A percentile compares a stretch with the other conserved stretches of the same genome.
Evolutionary conservation across 2,888 invertebrate genomes (phyloP).

Genomic region (Hydraecia micacea): DNA sequence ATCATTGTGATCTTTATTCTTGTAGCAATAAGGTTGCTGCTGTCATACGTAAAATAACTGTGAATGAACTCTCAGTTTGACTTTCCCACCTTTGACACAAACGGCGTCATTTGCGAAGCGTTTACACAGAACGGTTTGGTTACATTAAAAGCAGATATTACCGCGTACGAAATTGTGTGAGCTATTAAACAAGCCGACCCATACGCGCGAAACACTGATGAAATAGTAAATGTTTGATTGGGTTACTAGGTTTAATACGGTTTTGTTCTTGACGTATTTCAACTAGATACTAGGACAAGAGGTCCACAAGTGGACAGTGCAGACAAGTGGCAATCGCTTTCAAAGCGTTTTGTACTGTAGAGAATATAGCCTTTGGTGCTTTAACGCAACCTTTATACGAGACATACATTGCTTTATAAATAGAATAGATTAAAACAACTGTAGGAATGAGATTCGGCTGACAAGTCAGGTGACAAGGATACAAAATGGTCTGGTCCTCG

Average conservation of each 20-base stretch:
- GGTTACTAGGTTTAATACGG: background rate
- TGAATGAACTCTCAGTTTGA: background rate
- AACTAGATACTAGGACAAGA: background rate
- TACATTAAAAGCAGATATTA: slow-evolving; percentile 33
- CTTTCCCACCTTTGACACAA: slow-evolving; percentile 35
- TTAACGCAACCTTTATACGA: too few species aligned
- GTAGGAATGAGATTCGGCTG: too few species aligned
- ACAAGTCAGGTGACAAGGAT: too few species aligned
- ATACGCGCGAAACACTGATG: slow-evolving; percentile 6
- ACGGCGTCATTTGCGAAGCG: slow-evolving; percentile 1
- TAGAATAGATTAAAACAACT: too few species aligned
- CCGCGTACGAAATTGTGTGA: slow-evolving; percentile 33
- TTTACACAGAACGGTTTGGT: slow-evolving; percentile 16
- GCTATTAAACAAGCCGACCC: slow-evolving; percentile 26
- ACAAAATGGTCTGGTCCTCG: background rate
- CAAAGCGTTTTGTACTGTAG: background rate
- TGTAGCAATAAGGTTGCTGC: too few species aligned
- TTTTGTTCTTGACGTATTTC: background rate
- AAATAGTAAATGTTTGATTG: background rate
- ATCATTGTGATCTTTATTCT: too few species aligned
- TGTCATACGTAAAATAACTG: too few species aligned
- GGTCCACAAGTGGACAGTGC: background rate
- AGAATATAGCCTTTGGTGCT: too few species aligned
- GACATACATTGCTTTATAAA: too few species aligned
- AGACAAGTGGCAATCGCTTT: background rate